Evolutionary conservation across 2,888 invertebrate genomes (phyloP), one percentile per base, ranked within the genome.

Genomic region (Drosophila engyochracea): DNA sequence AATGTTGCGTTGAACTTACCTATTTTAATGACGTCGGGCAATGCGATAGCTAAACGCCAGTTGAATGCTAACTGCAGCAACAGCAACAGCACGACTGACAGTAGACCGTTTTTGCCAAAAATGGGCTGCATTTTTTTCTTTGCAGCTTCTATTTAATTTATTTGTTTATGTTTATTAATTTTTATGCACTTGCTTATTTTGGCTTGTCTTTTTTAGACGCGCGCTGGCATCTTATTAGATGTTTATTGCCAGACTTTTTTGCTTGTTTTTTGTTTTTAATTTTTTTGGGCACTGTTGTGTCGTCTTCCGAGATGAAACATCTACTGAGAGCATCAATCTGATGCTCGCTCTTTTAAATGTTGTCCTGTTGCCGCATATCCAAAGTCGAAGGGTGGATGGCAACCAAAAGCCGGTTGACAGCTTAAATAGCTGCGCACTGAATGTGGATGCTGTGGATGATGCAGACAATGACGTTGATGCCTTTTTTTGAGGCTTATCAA

Each of bases 21-120:
- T 74, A 93, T 93, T 87, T 93, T 93, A 37, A 93, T 93, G 52
- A 91, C 88, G 78, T 93, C 92, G 65, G 92, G 92, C 70, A 93
- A 77, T 30, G 92, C 85, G 19, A 72, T 57, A n/a, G 74, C 53
- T n/a, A 51, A n/a, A 1, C 61, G 81, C 61, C 71, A 71, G 54
- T 70, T 66, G 19, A 60, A 41, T 55, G 61, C 62, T n/a, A 76
- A 33, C 68, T 84, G 78, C 30, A 80, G 58, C 37, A 80, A 55
- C 53, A 88, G 66, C 59, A 85, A 62, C 69, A 71, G 37, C 25
- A 79, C 33, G 14, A 70, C 62, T 70, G 60, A 54, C 33, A 65
- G 49, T 59, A 79, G 30, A 28, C 74, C 55, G 19, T 65, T 57
- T 16, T 62, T 49, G 39, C 54, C 51, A 30, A 54, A 41, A 51